These are phyloP conservation scores for Phrynocephalus vlangalii DNA, from an alignment of 2,797 vertebrate species.

Conservation along the genomic window DNA sequence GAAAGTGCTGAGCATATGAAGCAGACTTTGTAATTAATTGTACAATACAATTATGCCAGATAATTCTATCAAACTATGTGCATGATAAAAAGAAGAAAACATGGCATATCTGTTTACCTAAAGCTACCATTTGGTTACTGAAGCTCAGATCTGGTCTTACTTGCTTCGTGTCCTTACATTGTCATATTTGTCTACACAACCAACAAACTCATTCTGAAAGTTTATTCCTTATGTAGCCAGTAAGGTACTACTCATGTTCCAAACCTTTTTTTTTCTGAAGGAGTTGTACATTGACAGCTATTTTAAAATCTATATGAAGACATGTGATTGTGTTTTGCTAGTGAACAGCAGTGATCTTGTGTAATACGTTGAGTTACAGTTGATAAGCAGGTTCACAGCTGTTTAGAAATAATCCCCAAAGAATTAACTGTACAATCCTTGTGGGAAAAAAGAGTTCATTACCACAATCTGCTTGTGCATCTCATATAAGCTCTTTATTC, in stretches of 20 bases:
- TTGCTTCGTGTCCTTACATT: neutral
- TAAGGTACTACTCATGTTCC: neutral
- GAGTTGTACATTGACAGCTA: neutral
- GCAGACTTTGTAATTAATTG: too few species aligned
- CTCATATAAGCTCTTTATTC: neutral
- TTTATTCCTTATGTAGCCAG: neutral
- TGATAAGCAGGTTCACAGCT: neutral
- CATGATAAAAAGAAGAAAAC: neutral
- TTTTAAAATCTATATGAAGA: neutral
- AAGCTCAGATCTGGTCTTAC: neutral
- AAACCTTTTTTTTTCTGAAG: neutral
- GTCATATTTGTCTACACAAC: neutral
- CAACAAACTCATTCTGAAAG: neutral
- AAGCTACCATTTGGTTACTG: too few species aligned
- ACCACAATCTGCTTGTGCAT: conserved; percentile 5
- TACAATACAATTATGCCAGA: neutral
- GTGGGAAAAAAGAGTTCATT: neutral
- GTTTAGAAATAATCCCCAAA: neutral
- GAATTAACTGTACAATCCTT: conserved; percentile 19
- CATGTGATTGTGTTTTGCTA: neutral
- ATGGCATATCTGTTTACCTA: neutral
- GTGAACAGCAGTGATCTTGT: neutral
- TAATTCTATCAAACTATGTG: neutral
- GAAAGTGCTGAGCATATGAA: neutral
- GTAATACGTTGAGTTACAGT: neutral